Evolutionary conservation across 1,140 invertebrate species (phyloP).

Genomic region (Anadara kagoshimensis): DNA sequence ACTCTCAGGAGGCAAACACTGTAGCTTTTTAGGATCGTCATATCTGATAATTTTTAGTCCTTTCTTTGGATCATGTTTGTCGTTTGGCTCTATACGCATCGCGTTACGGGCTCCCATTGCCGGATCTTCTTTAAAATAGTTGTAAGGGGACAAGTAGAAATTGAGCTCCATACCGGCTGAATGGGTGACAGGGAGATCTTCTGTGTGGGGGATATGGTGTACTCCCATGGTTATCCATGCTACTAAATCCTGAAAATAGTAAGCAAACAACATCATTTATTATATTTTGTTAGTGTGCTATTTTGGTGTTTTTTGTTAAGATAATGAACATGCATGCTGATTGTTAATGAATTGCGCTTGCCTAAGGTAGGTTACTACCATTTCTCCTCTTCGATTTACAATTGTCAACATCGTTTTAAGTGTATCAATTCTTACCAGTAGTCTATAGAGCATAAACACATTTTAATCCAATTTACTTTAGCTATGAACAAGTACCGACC

Average conservation of each 20-base stretch:
- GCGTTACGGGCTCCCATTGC: constrained; percentile 31
- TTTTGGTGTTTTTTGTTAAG: too few relatives aligned
- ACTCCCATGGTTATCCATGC: constrained; percentile 48
- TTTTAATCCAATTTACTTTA: too few relatives aligned
- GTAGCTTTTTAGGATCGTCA: not conserved
- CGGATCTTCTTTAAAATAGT: constrained; percentile 51
- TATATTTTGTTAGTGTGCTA: too few relatives aligned
- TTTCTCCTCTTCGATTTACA: too few relatives aligned
- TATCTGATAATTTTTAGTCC: constrained; percentile 4
- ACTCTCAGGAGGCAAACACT: not conserved
- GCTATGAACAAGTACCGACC: too few relatives aligned
- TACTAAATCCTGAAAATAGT: constrained; percentile 47
- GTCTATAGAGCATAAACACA: too few relatives aligned
- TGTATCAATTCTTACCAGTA: too few relatives aligned
- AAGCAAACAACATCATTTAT: too few relatives aligned
- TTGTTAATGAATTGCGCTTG: too few relatives aligned
- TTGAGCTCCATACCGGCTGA: constrained; percentile 40
- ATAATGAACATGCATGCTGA: too few relatives aligned
- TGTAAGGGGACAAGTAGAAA: constrained; percentile 47
- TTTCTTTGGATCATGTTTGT: not conserved
- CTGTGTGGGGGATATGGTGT: constrained; percentile 45
- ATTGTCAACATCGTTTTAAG: too few relatives aligned
- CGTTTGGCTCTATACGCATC: constrained; percentile 20
- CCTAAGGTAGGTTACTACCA: too few relatives aligned
- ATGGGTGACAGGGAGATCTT: constrained; percentile 46